These are phyloP conservation scores for Drosophila pseudotalamancana DNA, from an alignment of 2,888 invertebrate species.

Conservation along the genomic window DNA sequence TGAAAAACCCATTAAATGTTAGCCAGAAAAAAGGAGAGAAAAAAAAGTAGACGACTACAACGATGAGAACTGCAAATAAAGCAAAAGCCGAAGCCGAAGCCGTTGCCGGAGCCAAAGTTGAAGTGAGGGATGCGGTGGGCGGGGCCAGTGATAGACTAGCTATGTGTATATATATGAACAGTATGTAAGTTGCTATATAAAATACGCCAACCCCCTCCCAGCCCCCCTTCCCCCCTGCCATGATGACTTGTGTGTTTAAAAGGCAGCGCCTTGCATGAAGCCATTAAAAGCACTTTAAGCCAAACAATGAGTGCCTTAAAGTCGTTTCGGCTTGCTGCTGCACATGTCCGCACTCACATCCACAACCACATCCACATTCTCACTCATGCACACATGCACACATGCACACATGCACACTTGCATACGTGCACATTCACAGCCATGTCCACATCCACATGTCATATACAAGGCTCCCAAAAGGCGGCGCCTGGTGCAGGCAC, in stretches of 20 bases:
- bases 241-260: constrained; percentile 61
- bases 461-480: constrained; percentile 46
- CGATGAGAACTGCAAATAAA: constrained; percentile 72
- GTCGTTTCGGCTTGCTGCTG: constrained; percentile 27
- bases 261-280: constrained; percentile 52
- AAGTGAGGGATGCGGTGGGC: constrained; percentile 14
- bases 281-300: constrained; percentile 74
- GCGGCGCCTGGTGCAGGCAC: constrained; percentile 35
- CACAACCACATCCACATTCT: neutral
- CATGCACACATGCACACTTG: too few species aligned
- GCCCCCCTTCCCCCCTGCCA: constrained; percentile 8
- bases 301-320: constrained; percentile 59
- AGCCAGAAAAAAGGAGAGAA: constrained; percentile 61
- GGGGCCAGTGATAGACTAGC: constrained; percentile 56
- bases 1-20: constrained; percentile 82
- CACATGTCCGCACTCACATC: constrained; percentile 6
- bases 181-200: constrained; percentile 27
- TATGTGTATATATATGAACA: constrained; percentile 45
- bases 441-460: constrained; percentile 50
- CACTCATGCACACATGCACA: constrained; percentile 1
- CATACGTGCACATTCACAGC: constrained; percentile 6
- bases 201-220: constrained; percentile 5
- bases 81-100: constrained; percentile 48
- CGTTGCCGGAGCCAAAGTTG: constrained; percentile 47
- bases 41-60: constrained; percentile 12